These are phyloP conservation scores for Palythoa grandis DNA, from an alignment of 92 coral and sea anemone species.

Conservation along the genomic window DNA sequence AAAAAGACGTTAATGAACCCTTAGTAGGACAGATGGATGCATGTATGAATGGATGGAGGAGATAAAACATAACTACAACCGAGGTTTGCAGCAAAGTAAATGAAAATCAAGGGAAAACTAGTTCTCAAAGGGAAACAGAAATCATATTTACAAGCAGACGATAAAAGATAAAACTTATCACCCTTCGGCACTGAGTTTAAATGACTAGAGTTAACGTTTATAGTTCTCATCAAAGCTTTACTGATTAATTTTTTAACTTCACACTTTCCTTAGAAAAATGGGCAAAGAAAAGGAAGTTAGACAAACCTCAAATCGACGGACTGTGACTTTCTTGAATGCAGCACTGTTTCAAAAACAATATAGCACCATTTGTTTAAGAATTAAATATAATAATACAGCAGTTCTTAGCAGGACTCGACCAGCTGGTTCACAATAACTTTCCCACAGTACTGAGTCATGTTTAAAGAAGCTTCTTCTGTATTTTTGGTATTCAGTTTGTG, in stretches of 20 bases:
- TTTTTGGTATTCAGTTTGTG: no score
- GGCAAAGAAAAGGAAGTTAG: background rate
- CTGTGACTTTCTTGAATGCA: slow-evolving; percentile 33
- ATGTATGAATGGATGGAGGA: no score
- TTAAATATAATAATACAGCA: background rate
- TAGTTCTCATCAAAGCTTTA: background rate
- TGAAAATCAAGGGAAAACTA: no score
- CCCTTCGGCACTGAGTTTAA: background rate
- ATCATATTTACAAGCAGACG: background rate
- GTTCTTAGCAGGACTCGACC: background rate
- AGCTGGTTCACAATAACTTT: no score
- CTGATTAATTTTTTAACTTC: background rate
- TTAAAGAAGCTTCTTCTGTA: no score
- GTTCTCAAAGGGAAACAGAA: no score
- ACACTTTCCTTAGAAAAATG: background rate
- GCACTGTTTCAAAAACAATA: background rate
- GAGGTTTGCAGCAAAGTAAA: no score
- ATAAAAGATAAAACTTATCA: background rate
- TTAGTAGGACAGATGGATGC: no score
- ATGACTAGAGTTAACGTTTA: background rate
- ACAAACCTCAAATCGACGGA: slow-evolving; percentile 43
- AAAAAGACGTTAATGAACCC: no score
- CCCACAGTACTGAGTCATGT: no score
- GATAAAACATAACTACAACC: no score
- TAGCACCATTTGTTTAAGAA: background rate